phyloP scores from a whole-genome alignment of 2,888 invertebrate species.

The Griposia aprilina region DNA sequence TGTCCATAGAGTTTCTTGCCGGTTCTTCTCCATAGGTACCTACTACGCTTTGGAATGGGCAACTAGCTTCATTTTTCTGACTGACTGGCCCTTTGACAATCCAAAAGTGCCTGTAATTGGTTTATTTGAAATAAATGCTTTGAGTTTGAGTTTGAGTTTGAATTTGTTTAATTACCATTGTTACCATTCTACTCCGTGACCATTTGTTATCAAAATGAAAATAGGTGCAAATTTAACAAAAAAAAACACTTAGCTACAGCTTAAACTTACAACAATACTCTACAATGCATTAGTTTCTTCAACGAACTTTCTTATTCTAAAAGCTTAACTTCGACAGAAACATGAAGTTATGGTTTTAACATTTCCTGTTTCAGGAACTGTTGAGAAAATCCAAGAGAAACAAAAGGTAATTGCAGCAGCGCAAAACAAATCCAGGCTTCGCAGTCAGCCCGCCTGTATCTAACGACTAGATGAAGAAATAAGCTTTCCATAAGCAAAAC shows the following conservation, averaged over 20 bases:
- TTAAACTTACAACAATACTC: constrained; percentile 6
- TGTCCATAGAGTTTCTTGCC: too few relatives aligned
- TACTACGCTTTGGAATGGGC: too few relatives aligned
- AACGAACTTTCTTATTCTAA: constrained; percentile 35
- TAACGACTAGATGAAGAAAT: constrained; percentile 74
- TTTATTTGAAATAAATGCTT: too few relatives aligned
- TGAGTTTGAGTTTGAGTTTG: too few relatives aligned
- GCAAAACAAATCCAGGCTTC: constrained; percentile 74
- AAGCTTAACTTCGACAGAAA: constrained; percentile 46
- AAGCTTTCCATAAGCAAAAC: constrained; percentile 71
- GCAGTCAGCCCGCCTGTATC: constrained; percentile 67
- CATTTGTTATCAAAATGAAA: not conserved
- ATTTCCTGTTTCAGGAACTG: constrained; percentile 65
- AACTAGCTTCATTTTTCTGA: too few relatives aligned
- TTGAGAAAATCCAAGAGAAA: constrained; percentile 71
- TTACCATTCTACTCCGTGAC: too few relatives aligned
- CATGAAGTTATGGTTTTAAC: constrained; percentile 59
- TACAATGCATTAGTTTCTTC: constrained; percentile 14
- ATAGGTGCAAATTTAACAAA: not conserved
- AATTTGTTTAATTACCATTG: not conserved
- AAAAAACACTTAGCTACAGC: not conserved
- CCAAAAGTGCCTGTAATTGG: too few relatives aligned
- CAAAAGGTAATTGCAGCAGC: constrained; percentile 76
- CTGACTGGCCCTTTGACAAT: too few relatives aligned
- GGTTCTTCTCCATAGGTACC: too few relatives aligned